Conservation (phyloP, 1,140 invertebrate genomes). For the Plodia interpunctella region DNA sequence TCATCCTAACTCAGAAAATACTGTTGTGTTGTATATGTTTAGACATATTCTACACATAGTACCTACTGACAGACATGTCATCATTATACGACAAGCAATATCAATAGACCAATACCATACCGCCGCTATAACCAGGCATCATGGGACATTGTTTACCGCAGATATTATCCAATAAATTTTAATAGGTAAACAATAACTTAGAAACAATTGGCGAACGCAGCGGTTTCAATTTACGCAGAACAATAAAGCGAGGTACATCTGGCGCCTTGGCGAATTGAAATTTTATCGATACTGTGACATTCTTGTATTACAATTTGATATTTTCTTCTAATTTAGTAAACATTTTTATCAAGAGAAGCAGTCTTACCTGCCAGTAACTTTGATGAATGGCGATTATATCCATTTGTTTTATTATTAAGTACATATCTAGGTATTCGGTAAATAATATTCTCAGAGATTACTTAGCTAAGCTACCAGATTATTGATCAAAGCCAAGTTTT, state of each 20-base stretch:
- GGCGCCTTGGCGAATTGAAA: constrained; percentile 65
- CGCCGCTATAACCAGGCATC: neutral
- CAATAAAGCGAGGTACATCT: constrained; percentile 65
- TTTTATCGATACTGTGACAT: constrained; percentile 66
- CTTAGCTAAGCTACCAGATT: no score
- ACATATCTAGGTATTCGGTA: no score
- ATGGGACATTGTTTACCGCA: neutral
- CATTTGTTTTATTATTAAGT: no score
- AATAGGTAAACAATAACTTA: constrained; percentile 69
- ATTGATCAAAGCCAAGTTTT: no score
- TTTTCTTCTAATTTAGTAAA: constrained; percentile 40
- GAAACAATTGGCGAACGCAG: constrained; percentile 44
- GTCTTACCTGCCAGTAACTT: neutral
- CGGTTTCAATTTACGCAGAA: constrained; percentile 61
- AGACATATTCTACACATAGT: no score
- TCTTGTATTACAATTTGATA: constrained; percentile 59
- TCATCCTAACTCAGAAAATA: no score
- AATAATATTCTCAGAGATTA: no score
- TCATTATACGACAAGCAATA: no score
- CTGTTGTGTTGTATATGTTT: no score
- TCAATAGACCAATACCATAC: no score
- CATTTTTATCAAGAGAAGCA: neutral
- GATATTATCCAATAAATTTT: constrained; percentile 35
- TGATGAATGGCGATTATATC: no score
- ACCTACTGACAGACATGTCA: no score